These are phyloP conservation scores for Centropus bengalensis DNA, from an alignment of 2,113 vertebrate genomes.

Conservation along the genomic window DNA sequence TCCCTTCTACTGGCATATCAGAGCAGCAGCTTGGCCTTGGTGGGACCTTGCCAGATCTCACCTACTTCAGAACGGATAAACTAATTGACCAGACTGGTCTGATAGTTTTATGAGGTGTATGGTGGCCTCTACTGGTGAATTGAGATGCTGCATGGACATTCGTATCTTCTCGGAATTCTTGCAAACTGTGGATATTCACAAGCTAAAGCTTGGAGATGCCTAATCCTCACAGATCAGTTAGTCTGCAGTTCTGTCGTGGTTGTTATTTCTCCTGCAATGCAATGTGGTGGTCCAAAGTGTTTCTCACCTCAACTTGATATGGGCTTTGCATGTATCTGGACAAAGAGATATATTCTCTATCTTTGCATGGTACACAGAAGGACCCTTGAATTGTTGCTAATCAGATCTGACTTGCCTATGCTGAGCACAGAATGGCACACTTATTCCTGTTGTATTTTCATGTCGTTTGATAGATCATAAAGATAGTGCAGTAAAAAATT, in stretches of 20 bases:
- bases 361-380: neutral
- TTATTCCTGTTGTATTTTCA: neutral
- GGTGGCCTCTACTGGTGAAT: constrained; percentile 74
- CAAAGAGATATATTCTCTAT: neutral
- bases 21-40: neutral
- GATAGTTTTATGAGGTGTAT: constrained; percentile 66
- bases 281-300: neutral
- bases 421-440: neutral
- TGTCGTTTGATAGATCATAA: neutral
- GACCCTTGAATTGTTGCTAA: neutral
- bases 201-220: neutral
- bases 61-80: neutral
- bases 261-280: neutral
- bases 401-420: neutral
- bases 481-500: neutral
- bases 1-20: neutral
- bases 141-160: neutral
- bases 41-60: rapidly evolving
- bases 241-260: neutral
- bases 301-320: neutral
- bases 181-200: neutral
- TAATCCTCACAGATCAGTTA: neutral
- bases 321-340: neutral
- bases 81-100: neutral
- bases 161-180: neutral